Base-by-base conservation (phyloP, 2,888 invertebrate species). In the Pseudococcus longispinus region DNA sequence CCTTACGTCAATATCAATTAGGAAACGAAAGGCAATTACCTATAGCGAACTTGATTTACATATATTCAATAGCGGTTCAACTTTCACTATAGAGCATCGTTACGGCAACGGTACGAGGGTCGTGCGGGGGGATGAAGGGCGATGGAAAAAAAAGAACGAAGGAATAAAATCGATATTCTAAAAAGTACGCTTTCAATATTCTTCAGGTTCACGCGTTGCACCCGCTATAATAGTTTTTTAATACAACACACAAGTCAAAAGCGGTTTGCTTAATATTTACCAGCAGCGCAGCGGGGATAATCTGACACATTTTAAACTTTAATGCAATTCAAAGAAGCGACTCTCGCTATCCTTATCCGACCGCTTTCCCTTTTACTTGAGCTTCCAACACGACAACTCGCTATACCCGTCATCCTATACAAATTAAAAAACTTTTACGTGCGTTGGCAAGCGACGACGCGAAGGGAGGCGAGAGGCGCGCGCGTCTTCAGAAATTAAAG, bases 281-380 rank as follows among this genome's bases (percentile, higher is more conserved):
- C 70, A 70, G 70, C 70, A 15, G 29, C 13, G 70, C 70, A 70
- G 70, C 70, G 29, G 29, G 29, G 70, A 60, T 70, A 70, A 70
- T 70, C 70, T 70, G 70, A 70, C 70, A 70, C 70, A 70, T 70
- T 70, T 70, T 29, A 70, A 70, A 70, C 70, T 70, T 70, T 70
- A 70, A 70, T 70, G 70, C 70, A 70, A 70, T 70, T 70, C 70
- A 29, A 70, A 70, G 70, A 70, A 29, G 29, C 15, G 23, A 60
- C 70, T 70, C 70, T 70, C 70, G 70, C 70, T 29, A 70, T 70
- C 70, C 70, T 70, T 70, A 70, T 70, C 70, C 29, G 29, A 18
- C 26, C 29, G 70, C 70, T 70, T 70, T 70, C 70, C n/a, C 70
- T 70, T 26, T 70, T 23, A 60, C 60, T 70, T 20, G 29, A 5